Conservation (phyloP, 35 echinoderm and acorn worm genomes). For the Strongylocentrotus purpuratus region DNA sequence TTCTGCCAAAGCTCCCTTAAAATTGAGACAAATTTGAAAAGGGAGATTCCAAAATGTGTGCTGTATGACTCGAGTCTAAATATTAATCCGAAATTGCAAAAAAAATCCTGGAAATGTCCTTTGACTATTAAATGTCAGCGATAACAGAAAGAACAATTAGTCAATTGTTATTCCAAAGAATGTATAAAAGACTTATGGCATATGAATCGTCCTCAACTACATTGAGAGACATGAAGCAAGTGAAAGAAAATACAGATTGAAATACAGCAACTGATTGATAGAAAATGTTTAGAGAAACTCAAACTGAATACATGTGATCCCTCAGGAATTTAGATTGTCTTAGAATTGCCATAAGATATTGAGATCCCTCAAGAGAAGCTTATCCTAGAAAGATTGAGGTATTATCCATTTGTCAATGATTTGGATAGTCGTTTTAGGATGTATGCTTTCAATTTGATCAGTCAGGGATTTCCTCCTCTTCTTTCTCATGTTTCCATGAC, state of each 20-base stretch:
- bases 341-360: neutral
- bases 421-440: neutral
- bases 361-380: neutral
- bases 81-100: no score
- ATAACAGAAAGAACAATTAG: no score
- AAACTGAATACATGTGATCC: neutral
- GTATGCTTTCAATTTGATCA: neutral
- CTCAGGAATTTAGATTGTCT: neutral
- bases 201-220: neutral
- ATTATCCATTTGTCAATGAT: neutral
- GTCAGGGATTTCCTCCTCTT: neutral
- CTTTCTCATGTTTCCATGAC: neutral
- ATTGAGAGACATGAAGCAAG: neutral
- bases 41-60: no score
- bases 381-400: neutral
- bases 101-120: no score
- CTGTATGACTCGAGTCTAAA: no score
- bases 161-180: no score
- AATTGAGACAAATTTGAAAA: no score
- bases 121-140: no score
- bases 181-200: no score
- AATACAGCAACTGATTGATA: neutral
- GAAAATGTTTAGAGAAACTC: neutral
- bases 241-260: neutral
- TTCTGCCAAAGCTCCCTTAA: no score